Evolutionary conservation across 2,113 vertebrate species (phyloP).

Genomic region (Aythya baeri): DNA sequence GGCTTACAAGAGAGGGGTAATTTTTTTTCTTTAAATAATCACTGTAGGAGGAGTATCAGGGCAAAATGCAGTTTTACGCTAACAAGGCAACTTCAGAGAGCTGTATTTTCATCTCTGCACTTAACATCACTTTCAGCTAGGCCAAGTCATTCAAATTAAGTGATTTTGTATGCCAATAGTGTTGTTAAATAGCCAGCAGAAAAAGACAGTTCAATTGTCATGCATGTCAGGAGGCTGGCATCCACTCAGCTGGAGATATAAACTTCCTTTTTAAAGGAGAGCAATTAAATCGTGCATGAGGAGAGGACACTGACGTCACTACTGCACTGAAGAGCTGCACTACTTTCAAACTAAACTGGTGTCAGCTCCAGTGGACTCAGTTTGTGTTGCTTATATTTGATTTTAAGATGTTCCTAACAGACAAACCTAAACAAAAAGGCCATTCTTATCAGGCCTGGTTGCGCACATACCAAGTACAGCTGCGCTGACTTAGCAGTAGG

Average conservation of each 20-base stretch:
- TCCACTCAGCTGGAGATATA: conserved; percentile 46
- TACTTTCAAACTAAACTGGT: neutral
- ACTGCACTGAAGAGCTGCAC: neutral
- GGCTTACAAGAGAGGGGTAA: neutral
- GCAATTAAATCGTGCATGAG: conserved; percentile 28
- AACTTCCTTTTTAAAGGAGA: conserved; percentile 53
- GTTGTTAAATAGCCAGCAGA: conserved; percentile 44
- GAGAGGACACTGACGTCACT: neutral
- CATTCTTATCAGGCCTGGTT: neutral
- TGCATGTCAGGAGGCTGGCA: conserved; percentile 58
- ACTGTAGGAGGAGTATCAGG: neutral
- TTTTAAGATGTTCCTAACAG: conserved; percentile 20
- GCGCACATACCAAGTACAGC: conserved; percentile 21
- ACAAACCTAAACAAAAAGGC: conserved; percentile 9
- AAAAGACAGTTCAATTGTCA: conserved; percentile 61
- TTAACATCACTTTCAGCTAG: neutral
- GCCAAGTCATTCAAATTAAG: neutral
- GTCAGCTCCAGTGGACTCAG: neutral
- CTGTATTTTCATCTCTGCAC: conserved; percentile 6
- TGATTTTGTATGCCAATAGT: conserved; percentile 44
- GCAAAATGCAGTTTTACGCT: neutral
- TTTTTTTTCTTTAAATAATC: neutral
- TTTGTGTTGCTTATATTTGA: neutral
- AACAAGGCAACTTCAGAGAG: neutral
- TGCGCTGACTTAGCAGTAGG: neutral